phyloP scores from a whole-genome alignment of 2,797 vertebrate species.

The Sparidentex hasta region DNA sequence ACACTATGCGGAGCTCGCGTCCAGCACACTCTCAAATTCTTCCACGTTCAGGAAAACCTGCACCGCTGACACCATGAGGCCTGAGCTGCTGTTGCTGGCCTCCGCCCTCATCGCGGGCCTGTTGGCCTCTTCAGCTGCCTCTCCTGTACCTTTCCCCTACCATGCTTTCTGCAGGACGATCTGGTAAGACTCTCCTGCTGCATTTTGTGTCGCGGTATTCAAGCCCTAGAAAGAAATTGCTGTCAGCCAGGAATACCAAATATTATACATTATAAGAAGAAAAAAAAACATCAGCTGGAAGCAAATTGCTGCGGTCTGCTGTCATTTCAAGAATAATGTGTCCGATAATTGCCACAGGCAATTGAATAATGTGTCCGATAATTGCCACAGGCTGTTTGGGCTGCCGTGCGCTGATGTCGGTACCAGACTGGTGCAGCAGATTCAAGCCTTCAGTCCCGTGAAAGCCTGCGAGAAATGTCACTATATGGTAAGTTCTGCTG shows the following conservation, averaged over 20 bases:
- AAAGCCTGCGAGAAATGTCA: slow-evolving; percentile 31
- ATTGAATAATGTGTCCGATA: slow-evolving; percentile 15
- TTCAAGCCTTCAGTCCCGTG: slow-evolving; percentile 29
- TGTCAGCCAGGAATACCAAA: background rate
- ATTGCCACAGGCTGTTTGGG: slow-evolving; percentile 39
- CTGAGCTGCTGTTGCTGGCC: slow-evolving; percentile 30
- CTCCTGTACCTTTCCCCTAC: slow-evolving; percentile 1
- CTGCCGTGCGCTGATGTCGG: slow-evolving; percentile 35
- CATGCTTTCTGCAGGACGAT: slow-evolving; percentile 35
- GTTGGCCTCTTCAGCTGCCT: slow-evolving; percentile 8
- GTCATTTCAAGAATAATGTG: slow-evolving; percentile 18
- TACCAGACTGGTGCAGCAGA: slow-evolving; percentile 40
- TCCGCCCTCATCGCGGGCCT: background rate
- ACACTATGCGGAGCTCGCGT: background rate
- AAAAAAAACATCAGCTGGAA: slow-evolving; percentile 14
- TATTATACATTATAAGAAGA: background rate
- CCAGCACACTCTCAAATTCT: background rate
- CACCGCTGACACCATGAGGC: slow-evolving; percentile 4
- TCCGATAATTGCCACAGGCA: slow-evolving; percentile 30
- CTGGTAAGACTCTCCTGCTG: slow-evolving; percentile 26
- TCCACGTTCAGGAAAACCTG: background rate
- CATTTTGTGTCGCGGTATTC: slow-evolving; percentile 5
- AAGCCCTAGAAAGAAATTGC: background rate
- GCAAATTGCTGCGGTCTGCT: background rate
- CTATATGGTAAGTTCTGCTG: slow-evolving; percentile 26